These are phyloP conservation scores for Planococcus citri DNA, from an alignment of 1,140 invertebrate species.

Conservation along the genomic window DNA sequence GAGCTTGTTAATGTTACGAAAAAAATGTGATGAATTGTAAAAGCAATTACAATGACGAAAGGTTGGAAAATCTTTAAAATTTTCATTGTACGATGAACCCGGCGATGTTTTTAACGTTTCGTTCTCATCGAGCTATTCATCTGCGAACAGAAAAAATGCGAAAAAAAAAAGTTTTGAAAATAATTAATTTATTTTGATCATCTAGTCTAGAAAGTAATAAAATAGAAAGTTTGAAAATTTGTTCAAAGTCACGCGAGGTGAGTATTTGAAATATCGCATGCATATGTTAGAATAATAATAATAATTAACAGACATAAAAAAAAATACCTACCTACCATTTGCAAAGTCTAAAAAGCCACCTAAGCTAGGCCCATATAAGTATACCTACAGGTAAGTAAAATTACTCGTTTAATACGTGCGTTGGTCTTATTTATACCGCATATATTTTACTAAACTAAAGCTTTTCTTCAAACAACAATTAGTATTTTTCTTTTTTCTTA, in stretches of 20 bases:
- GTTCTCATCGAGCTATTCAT: not conserved
- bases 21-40: not conserved
- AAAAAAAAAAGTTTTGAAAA: not conserved
- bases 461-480: too few relatives aligned
- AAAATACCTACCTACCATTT: not conserved
- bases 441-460: too few relatives aligned
- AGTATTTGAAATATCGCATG: not conserved
- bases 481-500: too few relatives aligned
- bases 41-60: not conserved
- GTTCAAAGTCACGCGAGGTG: not conserved
- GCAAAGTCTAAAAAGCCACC: too few relatives aligned
- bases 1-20: not conserved
- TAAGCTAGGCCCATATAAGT: too few relatives aligned
- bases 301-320: not conserved
- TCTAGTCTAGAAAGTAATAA: not conserved
- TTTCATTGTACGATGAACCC: not conserved
- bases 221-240: not conserved
- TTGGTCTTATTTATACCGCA: too few relatives aligned
- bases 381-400: too few relatives aligned
- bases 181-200: not conserved
- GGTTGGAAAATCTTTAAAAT: not conserved
- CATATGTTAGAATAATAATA: not conserved
- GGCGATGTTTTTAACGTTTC: not conserved
- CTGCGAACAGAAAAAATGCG: not conserved
- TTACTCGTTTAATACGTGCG: too few relatives aligned